Conservation (phyloP, 1,140 invertebrate genomes). For the Cyrtorhinus lividipennis region DNA sequence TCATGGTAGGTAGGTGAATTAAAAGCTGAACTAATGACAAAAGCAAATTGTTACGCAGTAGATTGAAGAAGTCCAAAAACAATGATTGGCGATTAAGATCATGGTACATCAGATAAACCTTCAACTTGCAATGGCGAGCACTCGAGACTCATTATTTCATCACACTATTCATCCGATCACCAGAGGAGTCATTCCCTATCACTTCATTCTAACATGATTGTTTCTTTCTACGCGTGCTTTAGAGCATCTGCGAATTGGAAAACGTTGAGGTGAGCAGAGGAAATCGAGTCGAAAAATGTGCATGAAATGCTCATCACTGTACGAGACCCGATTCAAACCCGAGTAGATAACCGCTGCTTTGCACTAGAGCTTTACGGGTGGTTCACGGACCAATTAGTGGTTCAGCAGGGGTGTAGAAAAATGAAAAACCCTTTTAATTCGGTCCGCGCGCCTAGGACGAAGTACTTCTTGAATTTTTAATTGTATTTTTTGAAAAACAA, state of each 20-base stretch:
- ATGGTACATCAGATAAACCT: too few relatives aligned
- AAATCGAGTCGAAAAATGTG: not conserved
- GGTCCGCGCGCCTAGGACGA: not conserved
- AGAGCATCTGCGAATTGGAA: not conserved
- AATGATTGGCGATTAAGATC: not conserved
- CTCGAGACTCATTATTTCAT: too few relatives aligned
- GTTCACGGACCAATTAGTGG: not conserved
- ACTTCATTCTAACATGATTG: not conserved
- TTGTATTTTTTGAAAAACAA: not conserved
- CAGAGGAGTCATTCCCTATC: not conserved
- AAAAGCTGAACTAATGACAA: too few relatives aligned
- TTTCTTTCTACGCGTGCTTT: not conserved
- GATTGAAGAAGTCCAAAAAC: not conserved
- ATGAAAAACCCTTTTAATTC: not conserved
- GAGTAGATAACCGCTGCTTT: not conserved
- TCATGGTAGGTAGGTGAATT: too few relatives aligned
- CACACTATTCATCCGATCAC: too few relatives aligned
- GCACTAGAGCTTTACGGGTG: too few relatives aligned
- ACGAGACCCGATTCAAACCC: not conserved
- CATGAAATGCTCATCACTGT: not conserved
- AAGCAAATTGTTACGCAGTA: not conserved
- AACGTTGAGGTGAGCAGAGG: not conserved
- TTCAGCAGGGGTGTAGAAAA: not conserved
- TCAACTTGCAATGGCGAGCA: too few relatives aligned
- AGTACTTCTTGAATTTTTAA: not conserved